Percentiles rank a stretch among this genome's conserved stretches.
These are phyloP conservation scores for Acanthosoma haemorrhoidale DNA, from an alignment of 2,888 invertebrate species.

Conservation along the genomic window DNA sequence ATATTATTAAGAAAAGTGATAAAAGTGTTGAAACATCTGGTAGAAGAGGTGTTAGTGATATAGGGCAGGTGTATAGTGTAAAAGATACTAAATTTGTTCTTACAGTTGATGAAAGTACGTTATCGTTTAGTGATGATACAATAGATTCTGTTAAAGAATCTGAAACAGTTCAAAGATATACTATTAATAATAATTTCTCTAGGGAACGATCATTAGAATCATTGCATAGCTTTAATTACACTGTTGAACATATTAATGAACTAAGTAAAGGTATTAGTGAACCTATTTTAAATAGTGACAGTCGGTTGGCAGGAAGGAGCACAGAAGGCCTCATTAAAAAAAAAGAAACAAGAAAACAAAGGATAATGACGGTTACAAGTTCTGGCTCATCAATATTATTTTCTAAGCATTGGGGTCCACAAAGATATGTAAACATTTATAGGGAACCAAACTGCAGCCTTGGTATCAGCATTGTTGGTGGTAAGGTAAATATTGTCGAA, in stretches of 20 bases:
- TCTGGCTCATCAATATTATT: slow-evolving; percentile 48
- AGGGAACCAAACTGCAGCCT: slow-evolving; percentile 73
- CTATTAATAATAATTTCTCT: slow-evolving; percentile 23
- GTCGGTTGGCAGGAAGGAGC: slow-evolving; percentile 24
- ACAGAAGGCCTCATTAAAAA: slow-evolving; percentile 27
- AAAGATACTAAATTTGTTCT: slow-evolving; percentile 6
- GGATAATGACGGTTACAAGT: slow-evolving; percentile 51
- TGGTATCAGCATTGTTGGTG: slow-evolving; percentile 95
- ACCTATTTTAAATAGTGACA: slow-evolving; percentile 36
- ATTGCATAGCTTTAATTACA: slow-evolving; percentile 34
- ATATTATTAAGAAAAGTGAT: neutral
- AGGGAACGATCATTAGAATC: slow-evolving; percentile 39
- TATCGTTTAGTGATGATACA: slow-evolving; percentile 36
- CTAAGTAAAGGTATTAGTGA: slow-evolving; percentile 39
- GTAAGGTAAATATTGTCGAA: slow-evolving; percentile 66
- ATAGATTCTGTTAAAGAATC: slow-evolving; percentile 32
- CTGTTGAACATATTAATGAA: slow-evolving; percentile 30
- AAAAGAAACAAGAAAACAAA: slow-evolving; percentile 33
- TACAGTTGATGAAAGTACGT: slow-evolving; percentile 30
- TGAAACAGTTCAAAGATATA: slow-evolving; percentile 18
- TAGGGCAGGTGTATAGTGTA: neutral
- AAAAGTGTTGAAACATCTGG: neutral
- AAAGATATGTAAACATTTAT: slow-evolving; percentile 66
- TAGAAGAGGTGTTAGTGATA: slow-evolving; percentile 13
- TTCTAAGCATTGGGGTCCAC: slow-evolving; percentile 78